These are phyloP conservation scores for Sarcophaga bullata DNA, from an alignment of 1,140 invertebrate genomes.

Conservation along the genomic window DNA sequence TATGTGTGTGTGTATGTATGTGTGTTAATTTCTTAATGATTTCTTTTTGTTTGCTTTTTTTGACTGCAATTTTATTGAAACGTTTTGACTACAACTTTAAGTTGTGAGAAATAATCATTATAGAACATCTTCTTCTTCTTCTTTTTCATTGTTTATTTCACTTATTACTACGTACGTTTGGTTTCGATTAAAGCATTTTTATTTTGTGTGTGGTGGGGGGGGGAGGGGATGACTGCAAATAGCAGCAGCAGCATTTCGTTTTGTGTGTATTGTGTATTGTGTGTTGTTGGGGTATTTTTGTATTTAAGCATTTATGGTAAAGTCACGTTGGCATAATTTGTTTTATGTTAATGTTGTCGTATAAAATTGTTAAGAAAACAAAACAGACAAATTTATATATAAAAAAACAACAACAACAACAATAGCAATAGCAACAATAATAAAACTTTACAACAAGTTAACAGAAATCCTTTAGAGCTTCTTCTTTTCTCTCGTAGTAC, in stretches of 20 bases:
- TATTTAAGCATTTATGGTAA: conserved; percentile 58
- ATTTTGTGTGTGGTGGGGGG: too few relatives aligned
- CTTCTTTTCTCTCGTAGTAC: conserved; percentile 52
- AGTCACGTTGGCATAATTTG: conserved; percentile 65
- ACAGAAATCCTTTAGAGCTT: conserved; percentile 51
- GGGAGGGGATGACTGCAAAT: too few relatives aligned
- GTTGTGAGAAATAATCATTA: conserved; percentile 16
- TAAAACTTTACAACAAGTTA: conserved; percentile 39
- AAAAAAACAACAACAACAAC: too few relatives aligned
- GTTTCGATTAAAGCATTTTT: too few relatives aligned
- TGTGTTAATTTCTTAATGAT: conserved; percentile 19
- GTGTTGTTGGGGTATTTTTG: background rate
- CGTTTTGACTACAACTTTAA: too few relatives aligned
- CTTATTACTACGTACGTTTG: too few relatives aligned
- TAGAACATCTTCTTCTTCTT: conserved; percentile 5
- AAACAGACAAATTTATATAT: conserved; percentile 22
- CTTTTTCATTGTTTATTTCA: too few relatives aligned
- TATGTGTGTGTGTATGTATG: background rate
- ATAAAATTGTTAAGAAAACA: conserved; percentile 56
- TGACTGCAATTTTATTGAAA: background rate
- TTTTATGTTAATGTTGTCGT: conserved; percentile 63
- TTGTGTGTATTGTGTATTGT: background rate
- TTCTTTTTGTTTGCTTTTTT: conserved; percentile 18
- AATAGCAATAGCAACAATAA: too few relatives aligned
- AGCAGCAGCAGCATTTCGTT: background rate